Evolutionary conservation across 2,888 invertebrate genomes (phyloP), one percentile per base, ranked within the genome.

Genomic region (Rhingia rostrata): DNA sequence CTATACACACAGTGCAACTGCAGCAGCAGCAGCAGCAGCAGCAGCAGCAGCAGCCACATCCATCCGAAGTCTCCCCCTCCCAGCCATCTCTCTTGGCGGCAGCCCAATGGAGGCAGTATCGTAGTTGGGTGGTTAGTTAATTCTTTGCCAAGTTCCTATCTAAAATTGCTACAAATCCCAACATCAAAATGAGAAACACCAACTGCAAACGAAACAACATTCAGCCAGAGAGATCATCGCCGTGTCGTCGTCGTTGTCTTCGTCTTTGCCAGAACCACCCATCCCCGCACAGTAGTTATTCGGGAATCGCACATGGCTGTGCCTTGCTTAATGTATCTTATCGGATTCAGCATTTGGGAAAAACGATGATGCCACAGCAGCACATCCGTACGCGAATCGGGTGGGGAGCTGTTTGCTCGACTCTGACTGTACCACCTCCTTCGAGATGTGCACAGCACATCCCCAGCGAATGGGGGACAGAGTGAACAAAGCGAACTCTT

Each of bases 401-500:
- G 54, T 33, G 33, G n/a, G 51, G 14, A 47, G 66, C 61, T 60
- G 72, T 56, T 12, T 47, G 66, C 67, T 58, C 66, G 66, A 67
- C 41, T n/a, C 56, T 58, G 72, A 83, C 63, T 77, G 70, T 77
- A 70, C 77, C 80, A 81, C 84, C 84, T 84, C 80, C 75, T 84
- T 80, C 32, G 84, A 69, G 64, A 39, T 73, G 58, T 51, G 67
- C 61, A 78, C 63, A 70, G n/a, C 49, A 43, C 22, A 22, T 22
- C 54, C 74, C 75, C 79, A 78, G 49, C 79, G 80, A 84, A 84
- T 80, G 75, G 84, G 84, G 80, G 79, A 84, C 73, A 83, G 73
- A 78, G 63, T 12, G 78, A 78, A 83, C 84, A 84, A 84, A 84
- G 79, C 72, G 86, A 64, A 66, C 86, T 86, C 90, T 91, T 91